Evolutionary conservation across 2,113 vertebrate species (phyloP).

Genomic region (Procavia capensis): DNA sequence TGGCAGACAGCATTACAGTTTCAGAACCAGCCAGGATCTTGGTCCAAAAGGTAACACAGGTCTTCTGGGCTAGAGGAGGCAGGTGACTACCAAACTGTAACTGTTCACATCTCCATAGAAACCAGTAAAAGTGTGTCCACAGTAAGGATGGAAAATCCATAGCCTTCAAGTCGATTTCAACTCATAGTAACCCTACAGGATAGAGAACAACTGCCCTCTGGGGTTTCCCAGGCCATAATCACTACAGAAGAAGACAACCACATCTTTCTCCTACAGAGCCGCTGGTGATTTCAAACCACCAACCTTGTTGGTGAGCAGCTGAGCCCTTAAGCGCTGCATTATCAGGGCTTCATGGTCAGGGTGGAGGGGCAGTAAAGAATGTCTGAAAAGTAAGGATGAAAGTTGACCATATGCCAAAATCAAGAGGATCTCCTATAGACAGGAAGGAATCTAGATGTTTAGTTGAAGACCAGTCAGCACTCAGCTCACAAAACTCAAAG

Average conservation of each 20-base stretch:
- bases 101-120: neutral
- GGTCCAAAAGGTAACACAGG: neutral
- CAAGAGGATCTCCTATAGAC: neutral
- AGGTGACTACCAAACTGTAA: neutral
- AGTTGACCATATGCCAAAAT: neutral
- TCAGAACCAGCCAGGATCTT: neutral
- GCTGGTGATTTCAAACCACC: neutral
- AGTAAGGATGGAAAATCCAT: too few relatives aligned
- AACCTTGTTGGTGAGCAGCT: neutral
- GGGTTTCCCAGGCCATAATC: too few relatives aligned
- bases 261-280: too few relatives aligned
- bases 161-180: too few relatives aligned
- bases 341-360: too few relatives aligned
- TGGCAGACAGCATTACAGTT: neutral
- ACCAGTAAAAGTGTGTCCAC: neutral
- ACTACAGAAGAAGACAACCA: too few relatives aligned
- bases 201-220: too few relatives aligned
- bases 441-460: neutral
- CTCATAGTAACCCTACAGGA: too few relatives aligned
- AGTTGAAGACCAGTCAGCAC: too few relatives aligned
- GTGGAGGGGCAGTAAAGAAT: neutral
- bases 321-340: neutral
- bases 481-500: neutral
- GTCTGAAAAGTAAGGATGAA: neutral
- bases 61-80: neutral